phyloP scores from a whole-genome alignment of 2,888 invertebrate species.

The Alloplasta piceator region DNA sequence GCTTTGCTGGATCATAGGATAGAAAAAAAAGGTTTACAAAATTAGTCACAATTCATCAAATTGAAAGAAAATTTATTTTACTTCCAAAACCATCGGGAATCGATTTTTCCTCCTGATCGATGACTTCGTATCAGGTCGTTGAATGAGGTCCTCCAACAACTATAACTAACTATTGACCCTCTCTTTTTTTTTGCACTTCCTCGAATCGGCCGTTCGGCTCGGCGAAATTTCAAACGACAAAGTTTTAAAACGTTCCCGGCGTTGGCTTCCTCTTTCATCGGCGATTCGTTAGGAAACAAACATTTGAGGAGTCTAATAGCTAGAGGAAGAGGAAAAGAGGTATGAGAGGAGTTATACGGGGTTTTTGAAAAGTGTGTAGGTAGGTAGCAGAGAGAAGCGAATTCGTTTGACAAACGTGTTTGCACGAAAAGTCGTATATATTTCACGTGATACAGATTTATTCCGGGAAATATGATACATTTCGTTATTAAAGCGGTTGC shows the following conservation, averaged over 20 bases:
- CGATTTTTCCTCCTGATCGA: no score
- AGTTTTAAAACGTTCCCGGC: slow-evolving; percentile 43
- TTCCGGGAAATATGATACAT: no score
- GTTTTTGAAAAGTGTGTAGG: neutral
- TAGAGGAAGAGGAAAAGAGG: slow-evolving; percentile 9
- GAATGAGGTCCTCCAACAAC: neutral
- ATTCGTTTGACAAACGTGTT: slow-evolving; percentile 18
- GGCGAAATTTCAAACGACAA: slow-evolving; percentile 3
- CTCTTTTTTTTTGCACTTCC: neutral
- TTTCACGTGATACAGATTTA: no score
- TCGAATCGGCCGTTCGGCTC: neutral
- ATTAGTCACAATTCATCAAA: no score
- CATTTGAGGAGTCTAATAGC: slow-evolving; percentile 49
- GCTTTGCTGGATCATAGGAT: no score
- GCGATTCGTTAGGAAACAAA: slow-evolving; percentile 58
- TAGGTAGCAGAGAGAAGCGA: slow-evolving; percentile 1
- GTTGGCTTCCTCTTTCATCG: neutral
- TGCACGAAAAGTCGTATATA: no score
- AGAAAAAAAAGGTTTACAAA: no score
- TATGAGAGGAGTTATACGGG: no score
- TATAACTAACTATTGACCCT: neutral
- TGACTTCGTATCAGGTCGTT: no score
- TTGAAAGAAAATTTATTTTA: neutral
- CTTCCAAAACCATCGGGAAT: neutral
- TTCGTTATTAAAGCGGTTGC: no score